Evolutionary conservation across 1,140 invertebrate species (phyloP).

Genomic region (Maconellicoccus hirsutus): DNA sequence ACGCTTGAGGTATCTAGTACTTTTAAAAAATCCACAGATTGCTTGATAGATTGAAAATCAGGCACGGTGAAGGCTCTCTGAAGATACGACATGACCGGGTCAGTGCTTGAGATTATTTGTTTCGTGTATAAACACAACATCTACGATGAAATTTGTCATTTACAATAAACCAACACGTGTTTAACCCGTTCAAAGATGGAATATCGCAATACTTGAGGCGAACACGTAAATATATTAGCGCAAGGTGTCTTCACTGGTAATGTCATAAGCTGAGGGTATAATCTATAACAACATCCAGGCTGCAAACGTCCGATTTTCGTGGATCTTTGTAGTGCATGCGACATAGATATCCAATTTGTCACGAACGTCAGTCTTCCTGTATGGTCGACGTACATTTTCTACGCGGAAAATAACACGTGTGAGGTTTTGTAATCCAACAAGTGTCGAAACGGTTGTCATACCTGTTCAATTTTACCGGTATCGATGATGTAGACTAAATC

Average conservation of each 20-base stretch:
- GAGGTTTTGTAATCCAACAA: background rate
- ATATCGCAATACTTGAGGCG: background rate
- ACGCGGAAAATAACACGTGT: background rate
- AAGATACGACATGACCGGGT: background rate
- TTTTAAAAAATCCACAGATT: constrained; percentile 6
- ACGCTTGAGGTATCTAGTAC: background rate
- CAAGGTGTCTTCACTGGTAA: background rate
- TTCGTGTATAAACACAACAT: constrained; percentile 12
- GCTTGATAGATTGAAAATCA: background rate
- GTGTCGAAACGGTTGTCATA: background rate
- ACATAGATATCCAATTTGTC: background rate
- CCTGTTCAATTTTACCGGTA: constrained; percentile 13
- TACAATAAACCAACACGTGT: background rate
- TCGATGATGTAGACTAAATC: constrained; percentile 3
- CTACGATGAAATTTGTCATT: background rate
- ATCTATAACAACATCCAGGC: constrained; percentile 3
- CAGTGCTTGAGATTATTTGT: background rate
- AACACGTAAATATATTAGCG: background rate
- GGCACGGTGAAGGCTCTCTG: background rate
- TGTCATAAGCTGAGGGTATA: background rate
- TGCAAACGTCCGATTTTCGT: constrained; percentile 15
- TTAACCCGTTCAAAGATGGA: background rate
- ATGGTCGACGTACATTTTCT: constrained; percentile 15
- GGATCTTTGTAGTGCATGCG: background rate
- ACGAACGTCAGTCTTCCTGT: background rate